Evolutionary conservation across 2,888 invertebrate species (phyloP).

Genomic region (Sialis lutaria): DNA sequence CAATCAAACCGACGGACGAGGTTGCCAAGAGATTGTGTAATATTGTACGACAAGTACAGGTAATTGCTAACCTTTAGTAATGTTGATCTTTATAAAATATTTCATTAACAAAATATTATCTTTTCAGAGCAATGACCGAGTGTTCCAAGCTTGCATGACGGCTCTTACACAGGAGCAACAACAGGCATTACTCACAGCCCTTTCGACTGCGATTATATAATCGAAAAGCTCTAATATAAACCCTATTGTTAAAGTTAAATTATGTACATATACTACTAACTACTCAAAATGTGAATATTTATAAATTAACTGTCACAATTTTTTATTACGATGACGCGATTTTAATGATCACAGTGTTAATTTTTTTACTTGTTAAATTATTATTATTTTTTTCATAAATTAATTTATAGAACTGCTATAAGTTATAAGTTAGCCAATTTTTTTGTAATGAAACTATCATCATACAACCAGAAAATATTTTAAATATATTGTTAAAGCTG

Average conservation of each 20-base stretch:
- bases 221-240: not conserved
- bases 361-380: too few species aligned
- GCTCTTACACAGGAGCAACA: constrained; percentile 65
- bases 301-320: not conserved
- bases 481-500: too few species aligned
- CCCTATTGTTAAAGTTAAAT: not conserved
- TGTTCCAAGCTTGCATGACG: constrained; percentile 65
- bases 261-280: not conserved
- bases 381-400: too few species aligned
- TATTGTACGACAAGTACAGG: constrained; percentile 77
- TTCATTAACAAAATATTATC: constrained; percentile 11
- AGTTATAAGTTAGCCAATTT: too few species aligned
- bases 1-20: constrained; percentile 55
- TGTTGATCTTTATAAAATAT: not conserved
- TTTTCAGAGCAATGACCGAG: constrained; percentile 51
- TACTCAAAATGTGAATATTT: not conserved
- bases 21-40: constrained; percentile 64
- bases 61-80: constrained; percentile 16
- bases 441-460: too few species aligned
- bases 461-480: too few species aligned
- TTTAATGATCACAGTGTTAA: too few species aligned
- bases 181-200: constrained; percentile 62
- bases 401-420: too few species aligned
- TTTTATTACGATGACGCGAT: not conserved
- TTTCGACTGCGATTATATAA: constrained; percentile 26